Percentiles rank a stretch among this genome's conserved stretches.
These are phyloP conservation scores for Lerema accius DNA, from an alignment of 1,140 invertebrate species.

Conservation along the genomic window DNA sequence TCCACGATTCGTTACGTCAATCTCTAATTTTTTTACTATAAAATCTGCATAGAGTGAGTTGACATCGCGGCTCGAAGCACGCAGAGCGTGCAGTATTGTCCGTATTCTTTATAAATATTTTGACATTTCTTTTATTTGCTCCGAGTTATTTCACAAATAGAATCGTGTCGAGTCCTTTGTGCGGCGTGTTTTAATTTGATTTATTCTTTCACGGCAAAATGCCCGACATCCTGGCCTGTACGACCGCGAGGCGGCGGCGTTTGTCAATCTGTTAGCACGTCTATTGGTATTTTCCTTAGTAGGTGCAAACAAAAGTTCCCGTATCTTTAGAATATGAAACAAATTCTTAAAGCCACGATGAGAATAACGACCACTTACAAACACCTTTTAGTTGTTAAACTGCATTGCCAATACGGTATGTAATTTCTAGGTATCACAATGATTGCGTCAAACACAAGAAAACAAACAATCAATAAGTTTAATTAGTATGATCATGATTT, in stretches of 20 bases:
- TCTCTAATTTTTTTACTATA: constrained; percentile 71
- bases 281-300: constrained; percentile 66
- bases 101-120: constrained; percentile 80
- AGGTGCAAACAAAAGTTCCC: constrained; percentile 60
- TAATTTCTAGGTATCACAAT: constrained; percentile 36
- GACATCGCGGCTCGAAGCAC: constrained; percentile 72
- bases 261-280: constrained; percentile 75
- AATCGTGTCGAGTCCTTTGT: constrained; percentile 76
- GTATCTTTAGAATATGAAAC: constrained; percentile 47
- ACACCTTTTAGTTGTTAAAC: constrained; percentile 36
- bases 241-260: constrained; percentile 53
- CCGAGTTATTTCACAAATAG: constrained; percentile 71
- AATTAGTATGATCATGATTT: background rate
- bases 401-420: constrained; percentile 39
- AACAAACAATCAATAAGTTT: background rate
- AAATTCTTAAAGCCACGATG: constrained; percentile 46
- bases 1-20: constrained; percentile 79
- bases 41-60: constrained; percentile 80
- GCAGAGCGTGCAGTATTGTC: constrained; percentile 67
- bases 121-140: constrained; percentile 77
- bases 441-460: constrained; percentile 5
- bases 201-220: constrained; percentile 76
- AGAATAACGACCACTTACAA: constrained; percentile 34
- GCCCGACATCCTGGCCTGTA: constrained; percentile 63
- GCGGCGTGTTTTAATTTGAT: constrained; percentile 76